Percentiles rank a stretch among this genome's conserved stretches.
phyloP scores from a whole-genome alignment of 1,140 invertebrate genomes.

The Tribolium madens region DNA sequence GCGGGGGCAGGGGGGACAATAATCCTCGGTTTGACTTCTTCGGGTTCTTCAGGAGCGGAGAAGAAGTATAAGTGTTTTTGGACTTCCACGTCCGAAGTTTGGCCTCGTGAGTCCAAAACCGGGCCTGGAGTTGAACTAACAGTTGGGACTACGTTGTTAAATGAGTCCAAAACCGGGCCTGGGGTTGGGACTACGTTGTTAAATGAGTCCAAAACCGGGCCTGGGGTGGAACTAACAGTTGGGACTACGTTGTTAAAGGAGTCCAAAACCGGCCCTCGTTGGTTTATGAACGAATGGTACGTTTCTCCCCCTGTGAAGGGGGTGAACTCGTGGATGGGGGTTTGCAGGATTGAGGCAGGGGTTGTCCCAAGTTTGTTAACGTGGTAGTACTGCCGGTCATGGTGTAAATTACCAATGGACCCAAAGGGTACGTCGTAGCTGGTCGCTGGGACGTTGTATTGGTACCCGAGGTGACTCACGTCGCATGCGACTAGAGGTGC shows the following conservation, averaged over 20 bases:
- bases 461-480: constrained; percentile 6
- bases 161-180: no score
- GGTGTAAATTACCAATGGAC: neutral
- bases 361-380: neutral
- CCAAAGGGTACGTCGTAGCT: constrained; percentile 14
- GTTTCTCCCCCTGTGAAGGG: neutral
- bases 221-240: no score
- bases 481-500: neutral
- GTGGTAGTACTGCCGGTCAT: constrained; percentile 1
- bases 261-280: neutral
- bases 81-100: constrained; percentile 56
- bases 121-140: no score
- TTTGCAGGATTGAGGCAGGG: neutral
- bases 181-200: no score
- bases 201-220: no score
- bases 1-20: constrained; percentile 71
- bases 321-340: neutral
- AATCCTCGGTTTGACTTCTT: constrained; percentile 73
- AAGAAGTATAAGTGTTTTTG: constrained; percentile 88
- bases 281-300: constrained; percentile 62
- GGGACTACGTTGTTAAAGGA: no score
- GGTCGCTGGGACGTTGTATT: neutral
- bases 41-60: constrained; percentile 75
- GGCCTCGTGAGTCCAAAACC: neutral
- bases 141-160: no score